Base-by-base conservation (phyloP, 2,888 invertebrate genomes). In the Nephrotoma appendiculata region DNA sequence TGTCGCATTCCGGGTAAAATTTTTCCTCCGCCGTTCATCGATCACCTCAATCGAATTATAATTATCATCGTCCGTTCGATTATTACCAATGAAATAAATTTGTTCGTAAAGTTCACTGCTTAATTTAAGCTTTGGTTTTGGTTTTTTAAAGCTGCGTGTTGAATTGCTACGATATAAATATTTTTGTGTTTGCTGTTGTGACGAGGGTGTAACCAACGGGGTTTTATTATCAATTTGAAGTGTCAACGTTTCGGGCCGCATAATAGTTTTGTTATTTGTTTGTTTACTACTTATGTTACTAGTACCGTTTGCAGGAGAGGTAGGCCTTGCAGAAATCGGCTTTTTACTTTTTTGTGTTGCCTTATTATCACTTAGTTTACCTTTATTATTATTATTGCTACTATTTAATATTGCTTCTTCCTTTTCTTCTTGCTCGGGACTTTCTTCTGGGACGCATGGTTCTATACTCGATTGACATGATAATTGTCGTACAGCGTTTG, bases 391-490 rank as follows among this genome's bases (percentile, higher is more conserved):
- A 48, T 45, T 48, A 86, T 86, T 86, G 41, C 19, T 45, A 41
- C 6, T 83, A 43, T 83, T 87, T 86, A 31, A 57, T 48, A 86
- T 52, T 41, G 83, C 42, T n/a, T 83, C 57, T 86, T 87, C 87
- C 12, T 86, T 87, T 87, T 89, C 89, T 71, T 89, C 88, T 44
- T 86, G 86, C 84, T 89, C 89, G 44, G 89, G 88, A 15, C 88
- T 89, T 88, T 91, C 92, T 89, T 92, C 92, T 9, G 90, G 89
- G n/a, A 92, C 89, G 19, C 91, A 90, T 0, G 92, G 92, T 87
- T 92, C 92, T 87, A 91, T 89, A 87, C 91, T 92, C 5, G 91
- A 91, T 88, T 92, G 92, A 4, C 91, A 91, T 2, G 92, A 91
- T 44, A 92, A 88, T 87, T 91, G 90, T 15, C 89, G 90, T 43